These are phyloP conservation scores for Ruditapes philippinarum DNA, from an alignment of 1,140 invertebrate species.

Conservation along the genomic window DNA sequence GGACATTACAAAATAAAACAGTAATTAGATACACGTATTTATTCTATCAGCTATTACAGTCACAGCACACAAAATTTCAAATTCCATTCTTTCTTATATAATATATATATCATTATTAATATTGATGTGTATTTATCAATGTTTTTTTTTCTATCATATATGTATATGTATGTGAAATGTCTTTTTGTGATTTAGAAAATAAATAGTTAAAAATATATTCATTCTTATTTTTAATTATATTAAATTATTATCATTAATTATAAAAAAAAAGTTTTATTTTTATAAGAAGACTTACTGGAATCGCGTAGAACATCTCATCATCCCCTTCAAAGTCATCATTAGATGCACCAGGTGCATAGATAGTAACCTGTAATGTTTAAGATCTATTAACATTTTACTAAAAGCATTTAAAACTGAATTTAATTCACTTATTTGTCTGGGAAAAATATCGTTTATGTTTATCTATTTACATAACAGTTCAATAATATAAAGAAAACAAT, in stretches of 20 bases:
- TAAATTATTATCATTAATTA: not conserved
- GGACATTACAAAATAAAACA: slow-evolving; percentile 10
- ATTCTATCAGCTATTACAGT: not conserved
- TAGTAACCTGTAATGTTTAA: too few relatives aligned
- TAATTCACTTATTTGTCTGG: too few relatives aligned
- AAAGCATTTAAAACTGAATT: too few relatives aligned
- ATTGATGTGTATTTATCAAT: not conserved
- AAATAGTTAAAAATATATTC: too few relatives aligned
- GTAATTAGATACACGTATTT: not conserved
- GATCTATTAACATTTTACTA: too few relatives aligned
- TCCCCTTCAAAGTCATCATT: too few relatives aligned
- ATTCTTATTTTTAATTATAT: not conserved
- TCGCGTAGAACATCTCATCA: not conserved
- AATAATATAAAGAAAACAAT: too few relatives aligned
- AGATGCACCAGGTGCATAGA: too few relatives aligned
- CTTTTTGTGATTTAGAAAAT: too few relatives aligned
- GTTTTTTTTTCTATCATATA: not conserved
- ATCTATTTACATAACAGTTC: too few relatives aligned
- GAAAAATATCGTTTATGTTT: too few relatives aligned
- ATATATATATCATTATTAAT: not conserved
- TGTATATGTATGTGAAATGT: not conserved
- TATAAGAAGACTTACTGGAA: not conserved
- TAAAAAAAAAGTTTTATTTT: too few relatives aligned
- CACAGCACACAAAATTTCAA: not conserved
- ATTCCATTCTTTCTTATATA: not conserved